Percentiles rank a stretch among this genome's conserved stretches.
Evolutionary conservation across 2,888 invertebrate genomes (phyloP).

Genomic region (Bugulina stolonifera): DNA sequence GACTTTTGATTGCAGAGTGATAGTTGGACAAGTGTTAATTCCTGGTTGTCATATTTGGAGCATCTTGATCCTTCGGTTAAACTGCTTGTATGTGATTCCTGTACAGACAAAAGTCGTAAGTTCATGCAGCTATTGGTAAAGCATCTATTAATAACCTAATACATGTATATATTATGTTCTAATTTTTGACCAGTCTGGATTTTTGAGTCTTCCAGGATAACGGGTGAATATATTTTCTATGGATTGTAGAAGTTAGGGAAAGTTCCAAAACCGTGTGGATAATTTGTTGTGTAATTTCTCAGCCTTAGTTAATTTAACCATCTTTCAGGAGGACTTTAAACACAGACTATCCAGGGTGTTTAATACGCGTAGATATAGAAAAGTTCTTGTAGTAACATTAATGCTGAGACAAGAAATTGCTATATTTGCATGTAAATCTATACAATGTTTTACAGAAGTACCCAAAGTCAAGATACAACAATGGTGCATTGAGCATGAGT

Average conservation of each 20-base stretch:
- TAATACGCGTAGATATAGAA: too few relatives aligned
- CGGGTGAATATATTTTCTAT: too few relatives aligned
- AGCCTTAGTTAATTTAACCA: too few relatives aligned
- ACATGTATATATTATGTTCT: too few relatives aligned
- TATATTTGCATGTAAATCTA: background rate
- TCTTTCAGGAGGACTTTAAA: too few relatives aligned
- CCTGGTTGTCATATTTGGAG: conserved; percentile 55
- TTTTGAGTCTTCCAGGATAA: background rate
- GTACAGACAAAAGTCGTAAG: conserved; percentile 45
- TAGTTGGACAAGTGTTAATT: conserved; percentile 52
- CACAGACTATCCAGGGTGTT: too few relatives aligned
- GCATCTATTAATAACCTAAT: too few relatives aligned
- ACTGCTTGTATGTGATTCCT: conserved; percentile 59
- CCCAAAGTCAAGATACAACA: conserved; percentile 40
- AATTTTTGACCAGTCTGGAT: background rate
- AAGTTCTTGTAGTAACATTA: too few relatives aligned
- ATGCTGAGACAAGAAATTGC: too few relatives aligned
- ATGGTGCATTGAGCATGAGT: conserved; percentile 66
- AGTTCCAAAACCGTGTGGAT: too few relatives aligned
- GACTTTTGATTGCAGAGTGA: conserved; percentile 43
- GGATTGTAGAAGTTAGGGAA: too few relatives aligned
- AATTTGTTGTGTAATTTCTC: too few relatives aligned
- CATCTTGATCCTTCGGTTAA: conserved; percentile 59
- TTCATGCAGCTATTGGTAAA: conserved; percentile 1
- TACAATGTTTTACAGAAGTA: conserved; percentile 35